phyloP scores from a whole-genome alignment of 2,113 vertebrate species.

The Leptobrachium leishanense region DNA sequence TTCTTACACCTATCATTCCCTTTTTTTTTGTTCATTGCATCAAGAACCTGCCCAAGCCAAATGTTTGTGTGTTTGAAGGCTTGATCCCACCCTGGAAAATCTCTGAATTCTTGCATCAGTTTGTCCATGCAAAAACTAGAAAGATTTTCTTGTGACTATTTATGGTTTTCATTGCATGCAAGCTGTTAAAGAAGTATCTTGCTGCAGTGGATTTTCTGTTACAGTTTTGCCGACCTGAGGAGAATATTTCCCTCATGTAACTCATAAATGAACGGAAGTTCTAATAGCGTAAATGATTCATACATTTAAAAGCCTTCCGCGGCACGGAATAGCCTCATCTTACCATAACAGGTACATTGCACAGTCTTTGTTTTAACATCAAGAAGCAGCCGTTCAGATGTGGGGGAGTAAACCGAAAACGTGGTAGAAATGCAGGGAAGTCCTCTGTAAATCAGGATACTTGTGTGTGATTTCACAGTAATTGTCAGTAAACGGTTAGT shows the following conservation, averaged over 20 bases:
- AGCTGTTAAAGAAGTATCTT: neutral
- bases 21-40: too few species aligned
- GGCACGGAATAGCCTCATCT: slow-evolving; percentile 50
- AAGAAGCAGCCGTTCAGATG: neutral
- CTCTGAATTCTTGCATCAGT: too few species aligned
- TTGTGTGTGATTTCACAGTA: too few species aligned
- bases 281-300: slow-evolving; percentile 58
- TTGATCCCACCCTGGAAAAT: too few species aligned
- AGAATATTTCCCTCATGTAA: slow-evolving; percentile 51
- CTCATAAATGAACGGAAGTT: slow-evolving; percentile 55
- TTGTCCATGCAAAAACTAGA: too few species aligned
- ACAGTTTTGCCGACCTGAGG: neutral
- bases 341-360: slow-evolving; percentile 31
- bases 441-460: too few species aligned
- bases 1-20: too few species aligned
- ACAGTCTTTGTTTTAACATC: neutral
- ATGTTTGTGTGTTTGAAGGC: too few species aligned
- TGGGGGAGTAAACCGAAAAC: too few species aligned
- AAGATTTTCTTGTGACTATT: neutral
- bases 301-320: slow-evolving; percentile 55
- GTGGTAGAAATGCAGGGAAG: too few species aligned
- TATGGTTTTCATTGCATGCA: neutral
- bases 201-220: neutral
- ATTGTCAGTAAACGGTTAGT: too few species aligned
- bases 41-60: too few species aligned